Evolutionary conservation across 53 echinoderm and acorn worm species (phyloP).

Genomic region (Patiria pectinifera): DNA sequence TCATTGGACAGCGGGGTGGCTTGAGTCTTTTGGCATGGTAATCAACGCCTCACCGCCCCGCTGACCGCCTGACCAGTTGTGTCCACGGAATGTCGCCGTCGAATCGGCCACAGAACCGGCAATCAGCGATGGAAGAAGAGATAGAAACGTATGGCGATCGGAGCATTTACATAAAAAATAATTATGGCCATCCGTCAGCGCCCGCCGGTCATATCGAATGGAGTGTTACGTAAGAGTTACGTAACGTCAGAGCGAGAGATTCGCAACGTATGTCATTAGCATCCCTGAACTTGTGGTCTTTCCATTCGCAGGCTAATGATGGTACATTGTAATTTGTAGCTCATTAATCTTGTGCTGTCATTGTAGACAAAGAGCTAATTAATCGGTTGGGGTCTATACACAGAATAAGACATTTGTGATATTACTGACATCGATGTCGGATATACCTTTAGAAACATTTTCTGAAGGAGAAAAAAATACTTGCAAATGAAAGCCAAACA

Average conservation of each 20-base stretch:
- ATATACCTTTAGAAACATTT: too few relatives aligned
- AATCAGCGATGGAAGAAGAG: not conserved
- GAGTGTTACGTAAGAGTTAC: slow-evolving; percentile 52
- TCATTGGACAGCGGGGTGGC: slow-evolving; percentile 8
- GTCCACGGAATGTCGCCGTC: not conserved
- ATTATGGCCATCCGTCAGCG: not conserved
- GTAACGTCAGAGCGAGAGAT: slow-evolving; percentile 5
- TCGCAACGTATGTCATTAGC: not conserved
- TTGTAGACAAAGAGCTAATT: too few relatives aligned
- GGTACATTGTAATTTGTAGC: not conserved
- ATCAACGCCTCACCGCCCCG: not conserved
- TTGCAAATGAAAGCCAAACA: too few relatives aligned
- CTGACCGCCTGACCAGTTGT: not conserved
- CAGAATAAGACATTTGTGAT: too few relatives aligned
- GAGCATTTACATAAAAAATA: slow-evolving; percentile 58
- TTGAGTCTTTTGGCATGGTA: slow-evolving; percentile 30
- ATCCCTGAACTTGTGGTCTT: slow-evolving; percentile 27
- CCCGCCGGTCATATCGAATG: slow-evolving; percentile 42
- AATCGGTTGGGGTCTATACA: too few relatives aligned
- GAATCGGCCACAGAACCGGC: too few relatives aligned
- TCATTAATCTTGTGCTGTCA: too few relatives aligned
- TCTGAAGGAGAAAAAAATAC: too few relatives aligned
- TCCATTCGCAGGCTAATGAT: not conserved
- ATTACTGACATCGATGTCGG: too few relatives aligned
- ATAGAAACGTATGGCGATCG: slow-evolving; percentile 20